Conservation (phyloP, 2,797 vertebrate species). For the Eleutherodactylus coqui region DNA sequence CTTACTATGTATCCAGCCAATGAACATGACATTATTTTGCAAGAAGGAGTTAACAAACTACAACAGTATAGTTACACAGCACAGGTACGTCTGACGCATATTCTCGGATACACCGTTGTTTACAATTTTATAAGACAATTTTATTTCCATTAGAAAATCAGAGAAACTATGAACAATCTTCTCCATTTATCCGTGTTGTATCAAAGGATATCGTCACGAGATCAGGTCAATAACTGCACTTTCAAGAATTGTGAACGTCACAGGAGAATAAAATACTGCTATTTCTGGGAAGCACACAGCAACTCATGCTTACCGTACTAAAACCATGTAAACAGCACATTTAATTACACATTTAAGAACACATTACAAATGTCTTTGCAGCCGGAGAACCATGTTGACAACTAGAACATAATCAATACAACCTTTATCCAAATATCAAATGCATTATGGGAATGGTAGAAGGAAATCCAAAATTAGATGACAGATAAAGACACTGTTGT, state of each 20-base stretch:
- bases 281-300: conserved; percentile 4
- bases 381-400: not conserved
- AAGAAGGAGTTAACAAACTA: not conserved
- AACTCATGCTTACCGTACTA: not conserved
- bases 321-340: conserved; percentile 16
- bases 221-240: not conserved
- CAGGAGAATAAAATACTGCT: conserved; percentile 14
- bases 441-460: not conserved
- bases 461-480: too few relatives aligned
- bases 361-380: not conserved
- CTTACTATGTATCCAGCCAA: too few relatives aligned
- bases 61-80: not conserved
- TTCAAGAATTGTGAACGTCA: conserved; percentile 22
- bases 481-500: too few relatives aligned
- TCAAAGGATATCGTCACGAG: not conserved
- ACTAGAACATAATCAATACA: not conserved
- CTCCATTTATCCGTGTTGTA: not conserved
- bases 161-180: not conserved
- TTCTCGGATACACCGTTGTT: not conserved
- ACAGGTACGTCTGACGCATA: not conserved
- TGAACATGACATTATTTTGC: too few relatives aligned
- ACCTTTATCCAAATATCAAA: not conserved
- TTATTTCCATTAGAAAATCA: not conserved
- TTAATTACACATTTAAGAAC: conserved; percentile 8
- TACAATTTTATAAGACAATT: conserved; percentile 15